These are phyloP conservation scores for Bujurquina vittata DNA, from an alignment of 2,113 vertebrate species.

Conservation along the genomic window DNA sequence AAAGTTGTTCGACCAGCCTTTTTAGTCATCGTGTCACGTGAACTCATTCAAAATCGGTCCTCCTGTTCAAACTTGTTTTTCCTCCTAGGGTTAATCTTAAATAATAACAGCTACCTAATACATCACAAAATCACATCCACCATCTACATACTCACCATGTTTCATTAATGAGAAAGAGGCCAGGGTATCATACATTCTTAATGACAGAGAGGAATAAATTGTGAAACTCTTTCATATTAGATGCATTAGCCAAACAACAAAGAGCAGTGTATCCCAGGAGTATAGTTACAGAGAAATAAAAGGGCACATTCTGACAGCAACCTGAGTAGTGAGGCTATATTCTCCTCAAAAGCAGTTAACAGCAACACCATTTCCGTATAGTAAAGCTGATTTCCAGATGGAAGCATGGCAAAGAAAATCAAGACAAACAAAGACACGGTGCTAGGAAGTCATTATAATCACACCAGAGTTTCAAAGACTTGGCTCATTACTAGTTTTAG, in stretches of 20 bases:
- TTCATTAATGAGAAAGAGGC: constrained; percentile 48
- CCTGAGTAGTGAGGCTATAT: neutral
- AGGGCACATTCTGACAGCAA: neutral
- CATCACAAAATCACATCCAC: constrained; percentile 16
- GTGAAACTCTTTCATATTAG: constrained; percentile 37
- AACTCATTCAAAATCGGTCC: constrained; percentile 16
- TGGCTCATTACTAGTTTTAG: neutral
- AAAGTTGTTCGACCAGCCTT: neutral
- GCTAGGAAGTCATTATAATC: constrained; percentile 1
- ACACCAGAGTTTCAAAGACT: constrained; percentile 31
- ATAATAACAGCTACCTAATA: neutral
- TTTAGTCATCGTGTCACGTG: neutral
- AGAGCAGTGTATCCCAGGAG: constrained; percentile 3
- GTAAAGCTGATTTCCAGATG: neutral
- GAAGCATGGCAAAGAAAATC: neutral
- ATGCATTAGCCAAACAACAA: constrained; percentile 26
- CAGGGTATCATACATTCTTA: constrained; percentile 56
- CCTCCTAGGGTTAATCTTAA: neutral
- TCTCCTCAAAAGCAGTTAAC: constrained; percentile 6
- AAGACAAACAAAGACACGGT: constrained; percentile 1
- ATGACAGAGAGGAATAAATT: constrained; percentile 28
- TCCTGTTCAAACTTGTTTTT: constrained; percentile 43
- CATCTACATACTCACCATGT: constrained; percentile 24
- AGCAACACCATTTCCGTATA: neutral
- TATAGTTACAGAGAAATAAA: constrained; percentile 6